Conservation (phyloP, 2,797 vertebrate species). For the Sphaeramia orbicularis region DNA sequence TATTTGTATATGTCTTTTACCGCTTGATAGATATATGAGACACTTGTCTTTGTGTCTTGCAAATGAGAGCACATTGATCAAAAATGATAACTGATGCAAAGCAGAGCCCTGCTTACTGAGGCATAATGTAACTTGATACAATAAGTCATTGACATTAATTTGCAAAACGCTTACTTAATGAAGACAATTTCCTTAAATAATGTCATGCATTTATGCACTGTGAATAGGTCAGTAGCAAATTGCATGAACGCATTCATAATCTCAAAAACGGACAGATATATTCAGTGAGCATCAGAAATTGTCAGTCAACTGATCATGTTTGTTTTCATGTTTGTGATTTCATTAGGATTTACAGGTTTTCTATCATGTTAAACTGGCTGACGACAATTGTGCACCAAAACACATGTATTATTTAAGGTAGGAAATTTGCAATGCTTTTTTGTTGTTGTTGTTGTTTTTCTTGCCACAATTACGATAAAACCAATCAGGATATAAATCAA, state of each 20-base stretch:
- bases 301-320: too few species aligned
- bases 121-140: conserved; percentile 53
- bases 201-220: conserved; percentile 70
- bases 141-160: conserved; percentile 74
- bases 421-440: too few species aligned
- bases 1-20: too few species aligned
- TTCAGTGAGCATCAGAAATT: neutral
- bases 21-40: neutral
- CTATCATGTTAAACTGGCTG: too few species aligned
- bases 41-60: conserved; percentile 33
- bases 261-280: conserved; percentile 36
- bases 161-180: conserved; percentile 75
- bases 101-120: conserved; percentile 61
- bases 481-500: too few species aligned
- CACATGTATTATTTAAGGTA: too few species aligned
- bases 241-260: conserved; percentile 68
- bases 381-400: too few species aligned
- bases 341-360: too few species aligned
- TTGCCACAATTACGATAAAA: too few species aligned
- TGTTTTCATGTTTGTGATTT: too few species aligned
- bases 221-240: conserved; percentile 68
- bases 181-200: conserved; percentile 72
- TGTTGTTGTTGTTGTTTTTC: too few species aligned
- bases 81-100: conserved; percentile 70
- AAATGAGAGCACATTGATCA: conserved; percentile 50